These are phyloP conservation scores for Philantomba maxwellii DNA, from an alignment of 2,113 vertebrate species.

Conservation along the genomic window DNA sequence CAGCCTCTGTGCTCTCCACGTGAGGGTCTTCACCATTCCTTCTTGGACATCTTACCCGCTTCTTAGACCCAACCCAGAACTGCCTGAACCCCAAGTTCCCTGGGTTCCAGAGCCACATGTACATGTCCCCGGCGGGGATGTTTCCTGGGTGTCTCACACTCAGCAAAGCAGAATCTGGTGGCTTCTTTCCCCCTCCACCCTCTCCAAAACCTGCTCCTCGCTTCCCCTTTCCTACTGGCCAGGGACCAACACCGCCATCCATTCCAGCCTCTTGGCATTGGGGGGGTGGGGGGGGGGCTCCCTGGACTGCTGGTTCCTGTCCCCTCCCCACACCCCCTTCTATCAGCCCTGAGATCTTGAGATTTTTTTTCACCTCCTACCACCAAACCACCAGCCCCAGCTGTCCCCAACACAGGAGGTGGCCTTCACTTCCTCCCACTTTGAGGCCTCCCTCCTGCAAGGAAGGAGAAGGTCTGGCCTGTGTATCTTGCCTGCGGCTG, in stretches of 20 bases:
- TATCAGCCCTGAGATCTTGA: background rate
- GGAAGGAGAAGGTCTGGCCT: background rate
- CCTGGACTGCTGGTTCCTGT: background rate
- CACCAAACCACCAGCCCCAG: background rate
- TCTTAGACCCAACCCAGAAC: background rate
- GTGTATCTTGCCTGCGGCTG: background rate
- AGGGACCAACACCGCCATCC: background rate
- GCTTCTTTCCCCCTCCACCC: background rate
- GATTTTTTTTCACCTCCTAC: background rate
- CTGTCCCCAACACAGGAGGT: background rate
- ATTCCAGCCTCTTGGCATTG: background rate
- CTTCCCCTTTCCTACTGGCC: background rate
- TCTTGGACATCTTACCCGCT: background rate
- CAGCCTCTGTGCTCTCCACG: background rate
- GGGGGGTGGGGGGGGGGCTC: no score
- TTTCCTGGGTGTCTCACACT: background rate
- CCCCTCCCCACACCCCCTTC: background rate
- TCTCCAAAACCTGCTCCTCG: background rate
- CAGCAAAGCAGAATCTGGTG: background rate
- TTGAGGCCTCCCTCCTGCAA: background rate
- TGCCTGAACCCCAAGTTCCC: background rate
- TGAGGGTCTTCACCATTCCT: background rate
- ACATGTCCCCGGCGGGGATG: rapidly evolving
- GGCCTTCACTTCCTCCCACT: background rate
- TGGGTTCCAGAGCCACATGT: background rate